Evolutionary conservation across 2,797 vertebrate species (phyloP).

Genomic region (Halcyon chelicuti): DNA sequence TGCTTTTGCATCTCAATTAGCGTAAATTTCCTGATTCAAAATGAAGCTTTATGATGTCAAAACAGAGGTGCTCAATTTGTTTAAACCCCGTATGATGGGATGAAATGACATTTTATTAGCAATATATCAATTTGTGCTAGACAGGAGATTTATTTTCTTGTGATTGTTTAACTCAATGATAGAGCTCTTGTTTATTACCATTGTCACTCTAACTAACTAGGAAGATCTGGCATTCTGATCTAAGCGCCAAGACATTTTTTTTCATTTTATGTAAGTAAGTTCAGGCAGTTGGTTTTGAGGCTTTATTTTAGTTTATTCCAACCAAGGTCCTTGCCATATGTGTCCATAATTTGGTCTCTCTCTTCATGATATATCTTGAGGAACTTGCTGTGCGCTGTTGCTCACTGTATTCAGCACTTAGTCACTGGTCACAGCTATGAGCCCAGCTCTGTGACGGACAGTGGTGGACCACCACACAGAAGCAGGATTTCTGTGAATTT

Average conservation of each 20-base stretch:
- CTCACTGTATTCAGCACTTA: neutral
- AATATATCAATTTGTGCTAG: neutral
- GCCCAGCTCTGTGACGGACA: neutral
- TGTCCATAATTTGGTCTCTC: neutral
- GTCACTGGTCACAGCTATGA: neutral
- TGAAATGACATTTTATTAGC: neutral
- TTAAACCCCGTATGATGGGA: neutral
- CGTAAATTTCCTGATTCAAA: neutral
- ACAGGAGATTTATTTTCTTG: neutral
- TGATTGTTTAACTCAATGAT: neutral
- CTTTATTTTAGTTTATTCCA: neutral
- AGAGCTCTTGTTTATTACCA: neutral
- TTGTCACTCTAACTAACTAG: conserved; percentile 14
- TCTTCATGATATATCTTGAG: neutral
- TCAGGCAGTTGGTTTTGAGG: neutral
- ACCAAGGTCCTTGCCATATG: neutral
- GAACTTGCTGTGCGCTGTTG: neutral
- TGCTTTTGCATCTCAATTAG: neutral
- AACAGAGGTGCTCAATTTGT: neutral
- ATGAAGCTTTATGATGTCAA: neutral
- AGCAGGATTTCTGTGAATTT: neutral
- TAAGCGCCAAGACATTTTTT: neutral
- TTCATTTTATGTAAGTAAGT: neutral
- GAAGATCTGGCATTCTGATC: conserved; percentile 18
- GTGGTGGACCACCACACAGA: neutral